phyloP scores from a whole-genome alignment of 2,888 invertebrate species.

The Heliconius ethilla region DNA sequence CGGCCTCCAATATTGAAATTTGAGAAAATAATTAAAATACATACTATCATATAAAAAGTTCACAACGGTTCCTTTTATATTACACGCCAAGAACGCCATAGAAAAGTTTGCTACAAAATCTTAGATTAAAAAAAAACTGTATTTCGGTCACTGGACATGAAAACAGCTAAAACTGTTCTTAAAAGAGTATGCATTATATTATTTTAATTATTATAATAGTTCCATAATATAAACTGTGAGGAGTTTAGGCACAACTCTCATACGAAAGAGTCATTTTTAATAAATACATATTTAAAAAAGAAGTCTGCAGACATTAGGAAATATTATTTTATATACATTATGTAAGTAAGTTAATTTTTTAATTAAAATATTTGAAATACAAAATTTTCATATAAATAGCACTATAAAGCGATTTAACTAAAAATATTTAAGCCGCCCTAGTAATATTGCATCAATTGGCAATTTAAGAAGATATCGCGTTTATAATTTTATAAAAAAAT shows the following conservation, averaged over 20 bases:
- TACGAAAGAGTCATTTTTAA: background rate
- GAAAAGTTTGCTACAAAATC: background rate
- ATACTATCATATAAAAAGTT: background rate
- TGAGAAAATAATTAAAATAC: background rate
- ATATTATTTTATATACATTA: background rate
- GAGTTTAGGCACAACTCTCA: background rate
- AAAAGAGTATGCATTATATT: background rate
- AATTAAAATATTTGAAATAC: background rate
- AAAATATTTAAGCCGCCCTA: background rate
- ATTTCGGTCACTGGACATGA: background rate
- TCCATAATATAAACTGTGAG: background rate
- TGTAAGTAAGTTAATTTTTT: background rate
- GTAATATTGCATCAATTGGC: background rate
- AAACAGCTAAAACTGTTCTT: background rate
- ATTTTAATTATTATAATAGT: background rate
- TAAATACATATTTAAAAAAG: background rate
- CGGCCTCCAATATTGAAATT: background rate
- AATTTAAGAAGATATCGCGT: background rate
- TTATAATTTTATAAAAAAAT: background rate
- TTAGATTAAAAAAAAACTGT: background rate
- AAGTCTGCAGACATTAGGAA: conserved; percentile 4
- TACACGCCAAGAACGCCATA: background rate
- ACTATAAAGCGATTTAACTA: background rate
- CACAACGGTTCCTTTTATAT: background rate
- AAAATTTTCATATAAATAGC: background rate